These are phyloP conservation scores for Percopsis transmontana DNA, from an alignment of 2,113 vertebrate species.

Conservation along the genomic window DNA sequence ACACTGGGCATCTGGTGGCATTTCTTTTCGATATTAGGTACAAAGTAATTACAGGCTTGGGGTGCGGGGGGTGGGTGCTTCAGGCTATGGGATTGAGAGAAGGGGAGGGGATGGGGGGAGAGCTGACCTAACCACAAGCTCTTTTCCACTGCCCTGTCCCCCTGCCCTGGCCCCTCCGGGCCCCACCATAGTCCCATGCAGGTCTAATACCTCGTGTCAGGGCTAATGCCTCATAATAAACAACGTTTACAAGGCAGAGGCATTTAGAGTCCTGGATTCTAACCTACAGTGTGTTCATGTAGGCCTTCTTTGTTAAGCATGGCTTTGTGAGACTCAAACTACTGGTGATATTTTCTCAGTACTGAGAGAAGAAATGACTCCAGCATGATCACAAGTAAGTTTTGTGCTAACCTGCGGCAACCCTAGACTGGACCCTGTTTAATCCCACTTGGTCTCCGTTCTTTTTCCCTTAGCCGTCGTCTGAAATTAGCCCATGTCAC, in stretches of 20 bases:
- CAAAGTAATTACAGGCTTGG: slow-evolving; percentile 74
- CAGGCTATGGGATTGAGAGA: slow-evolving; percentile 76
- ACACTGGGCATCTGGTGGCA: slow-evolving; percentile 83
- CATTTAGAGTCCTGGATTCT: background rate
- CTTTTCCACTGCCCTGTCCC: slow-evolving; percentile 68
- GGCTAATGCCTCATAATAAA: background rate
- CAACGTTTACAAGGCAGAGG: background rate
- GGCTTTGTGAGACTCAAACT: no score
- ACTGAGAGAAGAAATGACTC: no score
- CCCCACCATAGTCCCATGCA: no score
- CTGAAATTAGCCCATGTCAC: slow-evolving; percentile 11
- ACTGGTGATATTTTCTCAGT: no score
- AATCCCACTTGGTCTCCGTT: slow-evolving; percentile 4
- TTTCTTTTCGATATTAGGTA: slow-evolving; percentile 69
- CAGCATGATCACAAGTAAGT: no score
- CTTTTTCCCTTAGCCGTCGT: slow-evolving; percentile 8
- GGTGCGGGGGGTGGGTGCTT: slow-evolving; percentile 59
- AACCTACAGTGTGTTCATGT: background rate
- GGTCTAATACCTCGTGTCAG: slow-evolving; percentile 42
- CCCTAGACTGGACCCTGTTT: slow-evolving; percentile 9
- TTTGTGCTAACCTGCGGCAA: background rate
- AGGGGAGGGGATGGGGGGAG: slow-evolving; percentile 66
- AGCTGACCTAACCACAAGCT: slow-evolving; percentile 82
- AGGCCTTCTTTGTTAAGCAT: no score
- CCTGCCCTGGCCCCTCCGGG: slow-evolving; percentile 52